phyloP scores from a whole-genome alignment of 2,888 invertebrate species.

The Muscina levida region DNA sequence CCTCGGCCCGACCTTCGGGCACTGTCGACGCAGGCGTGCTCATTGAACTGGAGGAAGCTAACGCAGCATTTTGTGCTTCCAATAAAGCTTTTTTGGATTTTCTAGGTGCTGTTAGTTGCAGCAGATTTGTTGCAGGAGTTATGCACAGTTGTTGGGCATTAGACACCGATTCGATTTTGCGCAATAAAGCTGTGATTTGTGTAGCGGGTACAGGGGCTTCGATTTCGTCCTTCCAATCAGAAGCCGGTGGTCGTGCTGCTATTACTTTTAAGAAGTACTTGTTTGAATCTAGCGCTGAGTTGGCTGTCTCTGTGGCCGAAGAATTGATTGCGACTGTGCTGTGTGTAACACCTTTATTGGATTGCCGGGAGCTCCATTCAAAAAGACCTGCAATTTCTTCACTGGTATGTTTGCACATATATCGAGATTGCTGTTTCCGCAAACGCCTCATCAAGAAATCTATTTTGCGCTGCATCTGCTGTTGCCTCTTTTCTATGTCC shows the following conservation, averaged over 20 bases:
- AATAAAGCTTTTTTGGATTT: slow-evolving; percentile 63
- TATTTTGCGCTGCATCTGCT: slow-evolving; percentile 84
- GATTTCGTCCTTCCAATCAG: slow-evolving; percentile 76
- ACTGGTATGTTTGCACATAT: slow-evolving; percentile 88
- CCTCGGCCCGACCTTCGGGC: slow-evolving; percentile 66
- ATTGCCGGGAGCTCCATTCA: slow-evolving; percentile 84
- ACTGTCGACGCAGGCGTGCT: slow-evolving; percentile 15
- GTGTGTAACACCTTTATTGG: slow-evolving; percentile 59
- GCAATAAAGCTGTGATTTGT: slow-evolving; percentile 82
- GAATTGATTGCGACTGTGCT: slow-evolving; percentile 49
- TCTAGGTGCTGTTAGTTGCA: slow-evolving; percentile 45
- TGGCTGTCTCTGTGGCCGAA: slow-evolving; percentile 57
- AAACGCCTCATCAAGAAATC: slow-evolving; percentile 87
- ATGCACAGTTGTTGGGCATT: slow-evolving; percentile 75
- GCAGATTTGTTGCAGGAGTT: slow-evolving; percentile 64
- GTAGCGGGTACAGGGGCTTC: slow-evolving; percentile 80
- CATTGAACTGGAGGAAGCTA: slow-evolving; percentile 40
- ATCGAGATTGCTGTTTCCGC: slow-evolving; percentile 87
- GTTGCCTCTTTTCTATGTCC: slow-evolving; percentile 75
- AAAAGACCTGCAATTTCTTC: slow-evolving; percentile 90
- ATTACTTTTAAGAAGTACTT: slow-evolving; percentile 67
- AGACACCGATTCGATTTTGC: slow-evolving; percentile 75
- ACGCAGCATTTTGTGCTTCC: slow-evolving; percentile 56
- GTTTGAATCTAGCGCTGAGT: slow-evolving; percentile 54
- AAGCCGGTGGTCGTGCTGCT: slow-evolving; percentile 71